Evolutionary conservation across 2,113 vertebrate genomes (phyloP).

Genomic region (Rhinolophus ferrumequinum): DNA sequence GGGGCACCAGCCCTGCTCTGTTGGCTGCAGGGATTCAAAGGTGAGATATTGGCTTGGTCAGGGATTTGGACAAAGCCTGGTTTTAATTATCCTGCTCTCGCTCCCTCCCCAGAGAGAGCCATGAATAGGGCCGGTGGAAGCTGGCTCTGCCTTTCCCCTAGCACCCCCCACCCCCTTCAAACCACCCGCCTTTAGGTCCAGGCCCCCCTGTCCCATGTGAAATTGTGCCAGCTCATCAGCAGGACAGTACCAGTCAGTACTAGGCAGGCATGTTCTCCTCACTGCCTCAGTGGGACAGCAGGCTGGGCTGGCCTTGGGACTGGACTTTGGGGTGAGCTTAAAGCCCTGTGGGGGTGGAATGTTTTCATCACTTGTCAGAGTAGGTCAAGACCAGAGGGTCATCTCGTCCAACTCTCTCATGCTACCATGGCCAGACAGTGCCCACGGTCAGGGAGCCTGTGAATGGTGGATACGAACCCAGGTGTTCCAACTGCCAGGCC

Average conservation of each 20-base stretch:
- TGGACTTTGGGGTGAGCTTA: background rate
- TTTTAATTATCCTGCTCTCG: constrained; percentile 46
- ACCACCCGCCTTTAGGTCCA: constrained; percentile 66
- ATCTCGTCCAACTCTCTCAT: background rate
- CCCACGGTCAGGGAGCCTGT: no score
- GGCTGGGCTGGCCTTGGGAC: background rate
- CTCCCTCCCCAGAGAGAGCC: constrained; percentile 23
- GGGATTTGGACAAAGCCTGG: constrained; percentile 71
- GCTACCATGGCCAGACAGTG: background rate
- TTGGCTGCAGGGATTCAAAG: constrained; percentile 42
- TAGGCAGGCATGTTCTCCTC: background rate
- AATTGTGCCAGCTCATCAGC: constrained; percentile 63
- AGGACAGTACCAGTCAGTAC: constrained; percentile 64
- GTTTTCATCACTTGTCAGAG: background rate
- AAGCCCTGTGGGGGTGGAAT: background rate
- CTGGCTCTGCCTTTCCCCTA: constrained; percentile 69
- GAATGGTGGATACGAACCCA: background rate
- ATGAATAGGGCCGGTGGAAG: constrained; percentile 75
- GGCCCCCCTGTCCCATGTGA: constrained; percentile 59
- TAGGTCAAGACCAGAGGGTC: background rate
- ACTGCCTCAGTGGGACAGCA: background rate
- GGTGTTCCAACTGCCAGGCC: background rate
- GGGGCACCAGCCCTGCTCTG: background rate
- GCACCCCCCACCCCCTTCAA: constrained; percentile 2
- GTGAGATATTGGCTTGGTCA: constrained; percentile 69